Base-by-base conservation (phyloP, 1,140 invertebrate species). In the Microplitis demolitor region DNA sequence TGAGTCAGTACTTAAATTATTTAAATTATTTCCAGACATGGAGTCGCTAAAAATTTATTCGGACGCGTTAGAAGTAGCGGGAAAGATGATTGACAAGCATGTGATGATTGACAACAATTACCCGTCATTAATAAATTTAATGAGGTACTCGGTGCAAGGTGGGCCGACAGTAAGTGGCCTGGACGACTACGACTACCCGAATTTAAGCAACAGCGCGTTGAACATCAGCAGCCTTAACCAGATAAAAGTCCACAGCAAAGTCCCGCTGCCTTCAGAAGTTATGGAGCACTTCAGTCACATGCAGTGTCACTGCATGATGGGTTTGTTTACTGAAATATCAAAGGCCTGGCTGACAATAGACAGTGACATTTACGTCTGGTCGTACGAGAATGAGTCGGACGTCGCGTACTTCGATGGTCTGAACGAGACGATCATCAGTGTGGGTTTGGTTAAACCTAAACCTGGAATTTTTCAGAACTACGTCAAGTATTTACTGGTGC, bases 291-390 rank as follows among this genome's bases (percentile, higher is more conserved):
- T 97, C 90, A 91, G 92, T 77, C 94, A 95, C 89, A 93, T 97
- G 89, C 96, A 97, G 87, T 96, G 94, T 78, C 95, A 97, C 82
- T 98, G 95, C 83, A 92, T 95, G 87, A 98, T 98, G 95, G 98
- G 98, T 4, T 85, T 99, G 4, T 98, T 99, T 88, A 94, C 97
- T 70, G 96, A 98, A 84, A 98, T 99, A 77, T 93, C 93, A 34
- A 90, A 98, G 82, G 97, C 97, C 0, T 99, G 97, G 97, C 85
- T 99, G 16, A 96, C 97, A 33, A 96, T 99, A 80, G 98, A 99
- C 82, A 98, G 95, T 81, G 96, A 98, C 88, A 95, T 99, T 77
- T 99, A 98, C 89, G 90, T 99, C 2, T 89, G 93, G 92, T 92
- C 86, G 3, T 87, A 86, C 77, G 85, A 87, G 75, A 85, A 86